Evolutionary conservation across 2,888 invertebrate genomes (phyloP).

Genomic region (Drosophila limbata): DNA sequence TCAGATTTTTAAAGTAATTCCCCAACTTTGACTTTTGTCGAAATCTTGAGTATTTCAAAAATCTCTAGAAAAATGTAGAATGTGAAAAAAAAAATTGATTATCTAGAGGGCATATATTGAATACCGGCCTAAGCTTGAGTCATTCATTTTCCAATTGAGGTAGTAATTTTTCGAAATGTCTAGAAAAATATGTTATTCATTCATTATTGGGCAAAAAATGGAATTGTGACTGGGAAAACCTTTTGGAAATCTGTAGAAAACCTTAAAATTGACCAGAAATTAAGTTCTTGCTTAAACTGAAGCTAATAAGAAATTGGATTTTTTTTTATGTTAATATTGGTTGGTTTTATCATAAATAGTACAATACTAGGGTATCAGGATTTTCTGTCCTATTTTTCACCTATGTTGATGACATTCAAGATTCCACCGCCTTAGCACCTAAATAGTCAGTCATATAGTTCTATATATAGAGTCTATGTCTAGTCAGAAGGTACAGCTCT

Average conservation of each 20-base stretch:
- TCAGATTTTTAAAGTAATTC: neutral
- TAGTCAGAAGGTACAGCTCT: constrained; percentile 7
- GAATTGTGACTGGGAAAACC: too few species aligned
- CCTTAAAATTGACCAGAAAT: too few species aligned
- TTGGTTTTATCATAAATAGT: too few species aligned
- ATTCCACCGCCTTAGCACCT: neutral
- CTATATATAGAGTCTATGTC: neutral
- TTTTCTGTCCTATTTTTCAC: neutral
- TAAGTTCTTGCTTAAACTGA: too few species aligned
- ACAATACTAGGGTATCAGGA: neutral
- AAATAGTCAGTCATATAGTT: neutral
- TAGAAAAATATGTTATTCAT: too few species aligned
- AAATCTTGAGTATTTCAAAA: too few species aligned
- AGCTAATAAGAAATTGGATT: too few species aligned
- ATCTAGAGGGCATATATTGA: neutral
- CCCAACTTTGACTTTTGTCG: neutral
- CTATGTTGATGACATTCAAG: neutral
- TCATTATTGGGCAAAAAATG: too few species aligned
- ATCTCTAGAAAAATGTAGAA: too few species aligned
- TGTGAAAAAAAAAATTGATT: too few species aligned
- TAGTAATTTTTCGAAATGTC: neutral
- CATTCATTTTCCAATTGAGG: neutral
- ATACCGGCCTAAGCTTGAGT: neutral
- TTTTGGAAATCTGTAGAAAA: too few species aligned
- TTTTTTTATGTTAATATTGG: too few species aligned